phyloP scores from a whole-genome alignment of 2,888 invertebrate genomes.

The Acleris emargana region DNA sequence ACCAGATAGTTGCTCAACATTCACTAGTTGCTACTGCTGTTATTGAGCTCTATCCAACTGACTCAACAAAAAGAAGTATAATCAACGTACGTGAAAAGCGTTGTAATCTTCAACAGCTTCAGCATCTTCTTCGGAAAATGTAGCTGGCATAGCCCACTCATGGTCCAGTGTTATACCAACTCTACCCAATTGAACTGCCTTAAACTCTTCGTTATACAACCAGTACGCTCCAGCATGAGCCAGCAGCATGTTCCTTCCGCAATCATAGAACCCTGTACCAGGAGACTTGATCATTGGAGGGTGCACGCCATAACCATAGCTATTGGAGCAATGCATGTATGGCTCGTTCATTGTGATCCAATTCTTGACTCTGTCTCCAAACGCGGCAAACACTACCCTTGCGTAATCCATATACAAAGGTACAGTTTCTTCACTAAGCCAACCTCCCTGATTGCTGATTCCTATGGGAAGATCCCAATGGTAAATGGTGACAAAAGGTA shows the following conservation, averaged over 20 bases:
- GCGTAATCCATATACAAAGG: slow-evolving; percentile 64
- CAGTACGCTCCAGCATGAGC: slow-evolving; percentile 85
- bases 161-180: slow-evolving; percentile 42
- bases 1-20: too few relatives aligned
- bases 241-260: slow-evolving; percentile 84
- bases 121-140: slow-evolving; percentile 39
- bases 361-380: slow-evolving; percentile 80
- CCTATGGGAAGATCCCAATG: slow-evolving; percentile 83
- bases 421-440: slow-evolving; percentile 53
- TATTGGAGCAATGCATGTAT: slow-evolving; percentile 51
- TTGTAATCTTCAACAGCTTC: slow-evolving; percentile 37
- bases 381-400: slow-evolving; percentile 66
- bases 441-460: slow-evolving; percentile 46
- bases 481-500: slow-evolving; percentile 70
- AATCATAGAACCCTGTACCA: slow-evolving; percentile 81
- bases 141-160: slow-evolving; percentile 41
- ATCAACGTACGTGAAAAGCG: slow-evolving; percentile 42
- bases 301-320: slow-evolving; percentile 54
- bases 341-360: slow-evolving; percentile 89
- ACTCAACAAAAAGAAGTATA: neutral
- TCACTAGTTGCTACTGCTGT: too few relatives aligned
- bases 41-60: neutral
- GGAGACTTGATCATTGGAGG: slow-evolving; percentile 55
- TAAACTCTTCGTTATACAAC: slow-evolving; percentile 80
- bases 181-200: slow-evolving; percentile 67